Percentiles rank a stretch among this genome's conserved stretches.
These are phyloP conservation scores for Perognathus longimembris DNA, from an alignment of 2,113 vertebrate species.

Conservation along the genomic window DNA sequence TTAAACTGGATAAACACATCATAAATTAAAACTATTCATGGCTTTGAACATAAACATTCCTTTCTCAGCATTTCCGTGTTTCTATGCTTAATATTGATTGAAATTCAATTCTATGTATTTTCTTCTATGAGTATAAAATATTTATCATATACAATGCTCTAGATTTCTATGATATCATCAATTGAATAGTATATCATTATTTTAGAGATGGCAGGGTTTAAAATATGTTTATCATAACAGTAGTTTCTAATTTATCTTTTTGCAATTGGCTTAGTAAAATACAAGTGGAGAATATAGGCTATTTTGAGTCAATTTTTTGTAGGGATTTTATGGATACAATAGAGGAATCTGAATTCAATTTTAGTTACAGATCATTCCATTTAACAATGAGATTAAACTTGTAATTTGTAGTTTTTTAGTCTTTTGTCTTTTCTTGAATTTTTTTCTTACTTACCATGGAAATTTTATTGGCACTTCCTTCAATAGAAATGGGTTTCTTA, in stretches of 20 bases:
- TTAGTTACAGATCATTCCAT: not conserved
- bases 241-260: not conserved
- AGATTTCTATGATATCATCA: not conserved
- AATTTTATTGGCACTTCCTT: not conserved
- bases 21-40: no score
- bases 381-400: not conserved
- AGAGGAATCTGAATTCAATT: slow-evolving; percentile 17
- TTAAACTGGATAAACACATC: no score
- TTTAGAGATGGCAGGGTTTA: not conserved
- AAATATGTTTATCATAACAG: no score
- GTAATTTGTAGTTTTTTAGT: not conserved
- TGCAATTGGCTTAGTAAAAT: not conserved
- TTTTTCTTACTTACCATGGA: not conserved
- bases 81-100: not conserved
- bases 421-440: not conserved
- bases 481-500: not conserved
- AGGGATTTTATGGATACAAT: not conserved
- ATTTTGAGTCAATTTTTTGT: not conserved
- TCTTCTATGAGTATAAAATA: not conserved
- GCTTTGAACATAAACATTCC: no score
- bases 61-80: not conserved
- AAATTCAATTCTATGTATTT: not conserved
- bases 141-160: not conserved
- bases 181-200: not conserved
- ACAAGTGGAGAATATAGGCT: not conserved